Evolutionary conservation across 2,113 vertebrate species (phyloP).

Genomic region (Ranitomeya variabilis): DNA sequence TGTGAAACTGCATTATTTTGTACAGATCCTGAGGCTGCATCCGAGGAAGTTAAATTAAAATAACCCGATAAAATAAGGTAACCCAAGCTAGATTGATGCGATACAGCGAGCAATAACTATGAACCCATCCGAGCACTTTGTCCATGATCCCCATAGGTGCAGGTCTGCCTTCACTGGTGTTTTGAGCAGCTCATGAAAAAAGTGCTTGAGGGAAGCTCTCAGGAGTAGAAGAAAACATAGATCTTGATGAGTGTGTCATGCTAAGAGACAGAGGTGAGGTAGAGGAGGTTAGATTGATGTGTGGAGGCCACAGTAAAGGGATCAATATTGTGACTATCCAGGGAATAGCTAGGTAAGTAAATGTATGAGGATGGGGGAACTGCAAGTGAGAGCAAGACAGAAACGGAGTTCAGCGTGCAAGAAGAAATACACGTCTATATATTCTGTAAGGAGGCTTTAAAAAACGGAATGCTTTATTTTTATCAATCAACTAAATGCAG

Average conservation of each 20-base stretch:
- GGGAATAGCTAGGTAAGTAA: conserved; percentile 1
- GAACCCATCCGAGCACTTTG: background rate
- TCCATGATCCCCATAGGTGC: background rate
- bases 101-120: background rate
- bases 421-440: background rate
- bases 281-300: conserved; percentile 30
- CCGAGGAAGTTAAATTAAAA: background rate
- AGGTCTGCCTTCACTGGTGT: background rate
- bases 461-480: no score
- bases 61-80: conserved; percentile 15
- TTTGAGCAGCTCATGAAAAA: conserved; percentile 18
- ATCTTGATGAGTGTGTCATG: conserved; percentile 7
- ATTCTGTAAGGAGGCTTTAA: no score
- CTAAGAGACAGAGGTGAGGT: conserved; percentile 9
- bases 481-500: no score
- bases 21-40: background rate
- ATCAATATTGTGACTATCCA: conserved; percentile 11
- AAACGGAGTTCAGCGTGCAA: background rate
- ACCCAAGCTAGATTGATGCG: background rate
- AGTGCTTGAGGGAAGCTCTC: background rate
- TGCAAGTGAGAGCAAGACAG: background rate
- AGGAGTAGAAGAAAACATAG: conserved; percentile 25
- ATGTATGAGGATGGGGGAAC: background rate
- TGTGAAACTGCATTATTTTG: conserved; percentile 10
- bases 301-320: conserved; percentile 8